Evolutionary conservation across 2,113 vertebrate species (phyloP).

Genomic region (Acanthochromis polyacanthus): DNA sequence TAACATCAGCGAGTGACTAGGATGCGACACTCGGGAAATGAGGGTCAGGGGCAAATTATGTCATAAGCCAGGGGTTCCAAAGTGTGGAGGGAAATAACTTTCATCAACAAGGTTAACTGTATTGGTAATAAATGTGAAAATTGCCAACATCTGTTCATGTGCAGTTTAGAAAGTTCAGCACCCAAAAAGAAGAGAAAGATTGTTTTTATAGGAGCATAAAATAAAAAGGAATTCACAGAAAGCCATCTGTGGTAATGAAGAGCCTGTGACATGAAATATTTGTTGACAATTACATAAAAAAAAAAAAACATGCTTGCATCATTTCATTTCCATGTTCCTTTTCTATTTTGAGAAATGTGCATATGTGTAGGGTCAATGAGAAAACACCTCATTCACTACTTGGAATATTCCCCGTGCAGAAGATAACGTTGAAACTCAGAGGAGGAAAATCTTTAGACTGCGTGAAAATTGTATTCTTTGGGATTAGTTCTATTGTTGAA

Average conservation of each 20-base stretch:
- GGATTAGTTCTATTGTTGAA: no score
- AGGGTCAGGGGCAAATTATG: slow-evolving; percentile 22
- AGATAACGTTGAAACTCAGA: slow-evolving; percentile 30
- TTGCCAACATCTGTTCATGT: no score
- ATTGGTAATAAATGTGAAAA: no score
- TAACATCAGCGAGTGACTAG: slow-evolving; percentile 29
- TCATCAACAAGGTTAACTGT: no score
- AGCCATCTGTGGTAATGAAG: no score
- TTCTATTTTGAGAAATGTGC: slow-evolving; percentile 8
- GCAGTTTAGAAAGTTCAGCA: no score
- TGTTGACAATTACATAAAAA: no score
- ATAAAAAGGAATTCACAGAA: no score
- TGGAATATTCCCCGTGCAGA: slow-evolving; percentile 14
- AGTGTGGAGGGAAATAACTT: no score
- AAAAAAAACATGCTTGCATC: slow-evolving; percentile 12
- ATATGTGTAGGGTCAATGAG: neutral
- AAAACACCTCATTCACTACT: slow-evolving; percentile 18
- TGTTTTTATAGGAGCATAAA: neutral
- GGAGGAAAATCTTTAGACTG: slow-evolving; percentile 10
- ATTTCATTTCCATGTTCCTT: neutral
- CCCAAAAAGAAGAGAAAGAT: neutral
- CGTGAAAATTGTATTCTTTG: no score
- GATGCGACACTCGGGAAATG: slow-evolving; percentile 45
- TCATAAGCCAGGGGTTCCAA: neutral
- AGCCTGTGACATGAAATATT: no score